These are phyloP conservation scores for Bothrops jararaca DNA, from an alignment of 2,113 vertebrate genomes.

Conservation along the genomic window DNA sequence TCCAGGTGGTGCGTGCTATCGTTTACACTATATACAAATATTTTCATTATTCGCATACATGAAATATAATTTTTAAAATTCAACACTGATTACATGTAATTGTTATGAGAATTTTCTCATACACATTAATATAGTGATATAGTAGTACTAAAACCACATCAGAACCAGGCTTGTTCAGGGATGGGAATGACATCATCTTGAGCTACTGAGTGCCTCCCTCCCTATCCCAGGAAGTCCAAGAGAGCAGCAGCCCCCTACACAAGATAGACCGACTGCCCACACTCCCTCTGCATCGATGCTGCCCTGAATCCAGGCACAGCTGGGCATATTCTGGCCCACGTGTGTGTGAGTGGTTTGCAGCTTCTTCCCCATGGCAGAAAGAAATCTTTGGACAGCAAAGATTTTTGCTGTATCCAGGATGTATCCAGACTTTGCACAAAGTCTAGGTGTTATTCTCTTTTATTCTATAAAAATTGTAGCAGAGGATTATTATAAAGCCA, in stretches of 20 bases:
- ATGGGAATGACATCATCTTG: neutral
- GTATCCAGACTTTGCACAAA: neutral
- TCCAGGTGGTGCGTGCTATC: neutral
- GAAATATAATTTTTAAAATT: slow-evolving; percentile 14
- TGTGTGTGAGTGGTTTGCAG: neutral
- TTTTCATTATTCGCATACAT: neutral
- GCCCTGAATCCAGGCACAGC: neutral
- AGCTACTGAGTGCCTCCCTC: neutral
- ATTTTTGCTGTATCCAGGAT: neutral
- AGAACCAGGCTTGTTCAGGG: neutral
- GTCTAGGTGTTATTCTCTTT: neutral
- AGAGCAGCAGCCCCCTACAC: neutral
- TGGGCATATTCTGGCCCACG: neutral
- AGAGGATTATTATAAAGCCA: neutral
- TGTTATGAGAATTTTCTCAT: slow-evolving; percentile 4
- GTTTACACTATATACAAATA: neutral
- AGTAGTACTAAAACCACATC: neutral
- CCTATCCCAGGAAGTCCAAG: neutral
- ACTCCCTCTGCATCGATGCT: neutral
- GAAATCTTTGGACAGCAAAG: neutral
- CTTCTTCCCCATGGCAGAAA: neutral
- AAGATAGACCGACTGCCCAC: neutral
- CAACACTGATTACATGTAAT: slow-evolving; percentile 21
- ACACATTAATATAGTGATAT: neutral
- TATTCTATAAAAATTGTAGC: neutral